Evolutionary conservation across 2,797 vertebrate species (phyloP), one percentile per base, ranked within the genome.

Genomic region (Sebastes itinus): DNA sequence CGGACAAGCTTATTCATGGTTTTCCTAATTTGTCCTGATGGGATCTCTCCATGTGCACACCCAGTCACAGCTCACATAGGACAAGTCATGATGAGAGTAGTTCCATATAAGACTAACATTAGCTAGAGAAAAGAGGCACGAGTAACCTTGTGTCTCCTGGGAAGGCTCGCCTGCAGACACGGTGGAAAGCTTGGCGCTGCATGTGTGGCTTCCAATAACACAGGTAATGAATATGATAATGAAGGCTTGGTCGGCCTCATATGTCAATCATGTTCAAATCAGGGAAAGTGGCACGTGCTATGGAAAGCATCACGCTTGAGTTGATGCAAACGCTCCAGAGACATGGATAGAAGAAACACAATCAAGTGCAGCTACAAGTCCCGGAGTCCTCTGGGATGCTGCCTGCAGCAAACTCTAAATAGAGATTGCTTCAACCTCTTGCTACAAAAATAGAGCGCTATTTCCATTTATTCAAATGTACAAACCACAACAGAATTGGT

Each of bases 201-300:
- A 65, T 23, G 70, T 76, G 77, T 72, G 75, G n/a, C 82, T 88
- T 90, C 84, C 89, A 91, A 92, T 93, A 87, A 86, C 78, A 83
- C 77, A 86, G 74, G 84, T 93, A 92, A 94, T 94, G 80, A 89
- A 95, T 91, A 90, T 92, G 89, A 90, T 93, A 94, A 95, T 92
- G 65, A 80, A 72, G 75, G 66, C 56, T 80, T 23, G 73, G 75
- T 30, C 42, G 2, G 79, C 72, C 70, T 67, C 79, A 22, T 42
- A 42, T 72, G 89, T 82, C 88, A 92, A 64, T 91, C 89, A 80
- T 82, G 82, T 78, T 72, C 30, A 63, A 74, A 87, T 85, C 78
- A 86, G 61, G 76, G 75, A 85, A 85, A 87, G 81, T 77, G 81
- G 77, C 78, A 72, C 33, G 7, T 25, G 16, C 83, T 82, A 42